A percentile compares a stretch with the other conserved stretches of the same genome.
Conservation (phyloP, 30 jellyfish, hydroid and myxozoan species). For the Aurelia aurita region DNA sequence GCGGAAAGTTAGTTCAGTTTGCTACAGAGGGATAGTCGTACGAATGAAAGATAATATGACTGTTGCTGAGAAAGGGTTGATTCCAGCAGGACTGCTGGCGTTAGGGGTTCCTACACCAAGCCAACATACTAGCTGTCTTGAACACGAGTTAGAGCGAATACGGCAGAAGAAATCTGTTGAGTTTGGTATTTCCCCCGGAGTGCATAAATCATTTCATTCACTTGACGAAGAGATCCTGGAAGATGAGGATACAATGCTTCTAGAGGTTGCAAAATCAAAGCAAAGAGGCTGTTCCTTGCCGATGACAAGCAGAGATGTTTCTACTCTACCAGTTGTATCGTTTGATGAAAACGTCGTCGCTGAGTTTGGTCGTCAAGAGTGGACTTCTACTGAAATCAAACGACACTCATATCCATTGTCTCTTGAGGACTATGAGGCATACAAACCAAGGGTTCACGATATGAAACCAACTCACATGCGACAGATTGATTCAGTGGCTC, state of each 20-base stretch:
- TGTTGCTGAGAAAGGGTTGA: conserved; percentile 60
- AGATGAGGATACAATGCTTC: conserved; percentile 11
- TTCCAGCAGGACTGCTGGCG: conserved; percentile 78
- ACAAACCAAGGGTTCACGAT: conserved; percentile 3
- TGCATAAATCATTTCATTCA: background rate
- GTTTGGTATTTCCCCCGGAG: background rate
- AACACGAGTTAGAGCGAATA: conserved; percentile 67
- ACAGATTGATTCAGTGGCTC: conserved; percentile 48
- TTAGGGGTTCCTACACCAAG: conserved; percentile 82
- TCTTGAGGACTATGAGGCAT: conserved; percentile 19
- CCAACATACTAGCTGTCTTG: conserved; percentile 76
- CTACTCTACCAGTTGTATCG: conserved; percentile 42
- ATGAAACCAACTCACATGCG: background rate
- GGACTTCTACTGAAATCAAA: background rate
- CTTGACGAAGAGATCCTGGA: conserved; percentile 1
- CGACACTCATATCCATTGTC: conserved; percentile 50
- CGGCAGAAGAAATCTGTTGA: conserved; percentile 16
- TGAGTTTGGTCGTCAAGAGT: conserved; percentile 9
- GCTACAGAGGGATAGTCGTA: conserved; percentile 73
- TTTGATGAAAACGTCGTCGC: conserved; percentile 47
- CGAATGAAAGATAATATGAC: conserved; percentile 62
- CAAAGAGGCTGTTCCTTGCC: conserved; percentile 60
- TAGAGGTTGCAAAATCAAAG: conserved; percentile 5
- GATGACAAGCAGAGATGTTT: conserved; percentile 42
- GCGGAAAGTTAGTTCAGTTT: conserved; percentile 73